Evolutionary conservation across 2,113 vertebrate genomes (phyloP).

Genomic region (Connochaetes taurinus): DNA sequence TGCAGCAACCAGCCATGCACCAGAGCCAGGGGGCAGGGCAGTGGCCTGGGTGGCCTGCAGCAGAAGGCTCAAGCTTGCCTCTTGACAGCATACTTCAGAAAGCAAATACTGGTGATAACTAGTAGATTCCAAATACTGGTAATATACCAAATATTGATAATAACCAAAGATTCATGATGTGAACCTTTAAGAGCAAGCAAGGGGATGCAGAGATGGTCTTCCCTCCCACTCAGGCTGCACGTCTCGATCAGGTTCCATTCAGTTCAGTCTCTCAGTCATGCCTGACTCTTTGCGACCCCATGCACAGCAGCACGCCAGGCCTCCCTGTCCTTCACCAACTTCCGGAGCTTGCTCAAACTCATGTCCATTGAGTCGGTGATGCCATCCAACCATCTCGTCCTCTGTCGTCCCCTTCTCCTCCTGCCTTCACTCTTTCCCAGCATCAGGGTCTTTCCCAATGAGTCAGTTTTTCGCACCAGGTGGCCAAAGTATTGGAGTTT

Average conservation of each 20-base stretch:
- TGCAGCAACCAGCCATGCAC: fast-evolving
- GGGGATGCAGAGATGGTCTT: not conserved
- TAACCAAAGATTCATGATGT: fast-evolving
- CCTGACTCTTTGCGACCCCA: not conserved
- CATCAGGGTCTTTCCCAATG: not conserved
- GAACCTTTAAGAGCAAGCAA: not conserved
- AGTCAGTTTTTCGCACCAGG: not conserved
- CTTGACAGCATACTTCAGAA: fast-evolving
- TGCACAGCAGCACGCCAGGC: not conserved
- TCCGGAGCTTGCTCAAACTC: not conserved
- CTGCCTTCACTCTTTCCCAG: not conserved
- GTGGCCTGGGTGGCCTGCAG: not conserved
- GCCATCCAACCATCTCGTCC: not conserved
- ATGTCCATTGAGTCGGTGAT: not conserved
- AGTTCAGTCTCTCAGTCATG: not conserved
- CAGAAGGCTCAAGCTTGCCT: not conserved
- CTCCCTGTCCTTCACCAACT: not conserved
- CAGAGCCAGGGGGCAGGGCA: not conserved
- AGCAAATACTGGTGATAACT: not conserved
- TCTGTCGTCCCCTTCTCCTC: not conserved
- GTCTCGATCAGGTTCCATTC: not conserved
- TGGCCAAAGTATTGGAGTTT: not conserved
- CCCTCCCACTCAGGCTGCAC: not conserved
- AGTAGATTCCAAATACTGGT: not conserved
- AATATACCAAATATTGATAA: not conserved